phyloP scores from a whole-genome alignment of 2,888 invertebrate species.

The Tillus elongatus region DNA sequence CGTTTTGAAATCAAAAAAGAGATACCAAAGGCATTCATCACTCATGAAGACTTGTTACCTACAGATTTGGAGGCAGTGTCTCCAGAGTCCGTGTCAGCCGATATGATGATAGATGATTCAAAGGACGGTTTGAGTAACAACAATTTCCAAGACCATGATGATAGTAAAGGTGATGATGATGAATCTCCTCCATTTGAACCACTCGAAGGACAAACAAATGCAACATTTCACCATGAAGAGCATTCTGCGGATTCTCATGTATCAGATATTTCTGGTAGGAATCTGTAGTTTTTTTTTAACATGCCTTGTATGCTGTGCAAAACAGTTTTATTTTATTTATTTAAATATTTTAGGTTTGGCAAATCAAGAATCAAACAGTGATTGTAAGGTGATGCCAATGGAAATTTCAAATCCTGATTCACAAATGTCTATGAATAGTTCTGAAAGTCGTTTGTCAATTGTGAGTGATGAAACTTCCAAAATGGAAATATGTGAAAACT shows the following conservation, averaged over 20 bases:
- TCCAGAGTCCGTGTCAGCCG: slow-evolving; percentile 54
- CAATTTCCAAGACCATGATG: slow-evolving; percentile 39
- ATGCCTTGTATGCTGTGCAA: slow-evolving; percentile 4
- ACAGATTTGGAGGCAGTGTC: slow-evolving; percentile 74
- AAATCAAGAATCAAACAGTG: slow-evolving; percentile 44
- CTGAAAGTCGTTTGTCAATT: slow-evolving; percentile 49
- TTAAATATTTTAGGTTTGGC: slow-evolving; percentile 38
- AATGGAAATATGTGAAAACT: slow-evolving; percentile 35
- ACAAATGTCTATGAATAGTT: slow-evolving; percentile 53
- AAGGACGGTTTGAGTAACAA: slow-evolving; percentile 23
- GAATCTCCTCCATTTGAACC: slow-evolving; percentile 61
- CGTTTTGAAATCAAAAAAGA: slow-evolving; percentile 31
- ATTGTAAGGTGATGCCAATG: slow-evolving; percentile 25
- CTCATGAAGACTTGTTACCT: slow-evolving; percentile 49
- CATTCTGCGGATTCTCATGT: slow-evolving; percentile 51
- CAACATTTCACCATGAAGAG: slow-evolving; percentile 40
- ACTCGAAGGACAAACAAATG: slow-evolving; percentile 39
- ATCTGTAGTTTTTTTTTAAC: slow-evolving; percentile 5
- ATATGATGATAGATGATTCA: slow-evolving; percentile 19
- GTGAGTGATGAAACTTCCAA: slow-evolving; percentile 45
- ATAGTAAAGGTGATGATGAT: slow-evolving; percentile 50
- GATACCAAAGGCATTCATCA: not conserved
- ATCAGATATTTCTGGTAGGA: slow-evolving; percentile 32
- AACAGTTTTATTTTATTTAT: slow-evolving; percentile 4
- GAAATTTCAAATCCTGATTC: slow-evolving; percentile 50